Evolutionary conservation across 2,113 vertebrate genomes (phyloP).

Genomic region (Labrus mixtus): DNA sequence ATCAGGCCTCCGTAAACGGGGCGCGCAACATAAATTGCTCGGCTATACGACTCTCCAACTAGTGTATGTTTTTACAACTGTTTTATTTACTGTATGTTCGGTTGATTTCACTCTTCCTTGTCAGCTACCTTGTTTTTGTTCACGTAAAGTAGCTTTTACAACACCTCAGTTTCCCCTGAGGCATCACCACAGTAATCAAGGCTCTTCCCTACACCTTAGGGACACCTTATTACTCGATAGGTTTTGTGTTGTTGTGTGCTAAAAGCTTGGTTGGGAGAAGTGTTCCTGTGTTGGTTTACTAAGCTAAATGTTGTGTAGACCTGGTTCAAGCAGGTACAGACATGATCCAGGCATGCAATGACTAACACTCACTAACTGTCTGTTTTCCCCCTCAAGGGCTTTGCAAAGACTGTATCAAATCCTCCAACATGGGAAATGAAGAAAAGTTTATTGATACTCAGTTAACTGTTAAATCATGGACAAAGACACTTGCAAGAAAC

Average conservation of each 20-base stretch:
- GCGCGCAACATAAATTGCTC: too few species aligned
- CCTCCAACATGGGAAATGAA: conserved; percentile 4
- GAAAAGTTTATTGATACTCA: not conserved
- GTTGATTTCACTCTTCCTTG: too few species aligned
- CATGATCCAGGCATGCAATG: conserved; percentile 30
- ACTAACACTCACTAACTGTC: conserved; percentile 25
- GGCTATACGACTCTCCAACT: too few species aligned
- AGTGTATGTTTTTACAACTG: too few species aligned
- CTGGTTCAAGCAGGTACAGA: conserved; percentile 45
- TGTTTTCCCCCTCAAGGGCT: not conserved
- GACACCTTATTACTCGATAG: too few species aligned
- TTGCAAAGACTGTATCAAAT: conserved; percentile 11
- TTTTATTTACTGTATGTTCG: too few species aligned
- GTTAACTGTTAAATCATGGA: not conserved
- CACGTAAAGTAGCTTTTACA: too few species aligned
- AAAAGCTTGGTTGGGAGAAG: not conserved
- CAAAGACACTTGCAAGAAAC: not conserved
- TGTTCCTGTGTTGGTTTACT: not conserved
- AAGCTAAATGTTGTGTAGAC: conserved; percentile 25
- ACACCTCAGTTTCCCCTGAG: too few species aligned
- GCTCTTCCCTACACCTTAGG: too few species aligned
- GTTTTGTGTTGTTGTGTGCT: not conserved
- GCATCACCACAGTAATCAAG: too few species aligned
- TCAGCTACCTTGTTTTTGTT: too few species aligned
- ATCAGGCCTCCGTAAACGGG: too few species aligned